Evolutionary conservation across 2,113 vertebrate genomes (phyloP).

Genomic region (Dendrocopos noguchii): DNA sequence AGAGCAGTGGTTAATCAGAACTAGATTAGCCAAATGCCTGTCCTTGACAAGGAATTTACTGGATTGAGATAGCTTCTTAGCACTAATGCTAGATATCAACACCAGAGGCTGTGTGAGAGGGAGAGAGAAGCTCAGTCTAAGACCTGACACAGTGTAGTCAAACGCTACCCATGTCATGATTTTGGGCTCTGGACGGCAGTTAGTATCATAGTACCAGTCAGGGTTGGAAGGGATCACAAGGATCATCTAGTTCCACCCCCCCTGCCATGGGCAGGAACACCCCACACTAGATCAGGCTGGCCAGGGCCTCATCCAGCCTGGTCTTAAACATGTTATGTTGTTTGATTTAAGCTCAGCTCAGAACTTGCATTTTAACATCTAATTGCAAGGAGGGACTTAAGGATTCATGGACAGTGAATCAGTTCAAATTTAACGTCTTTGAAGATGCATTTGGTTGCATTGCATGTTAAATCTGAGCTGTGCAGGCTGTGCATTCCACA

Average conservation of each 20-base stretch:
- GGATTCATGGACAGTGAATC: not conserved
- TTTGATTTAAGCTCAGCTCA: not conserved
- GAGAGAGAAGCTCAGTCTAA: not conserved
- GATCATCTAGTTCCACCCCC: no score
- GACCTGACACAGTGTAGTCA: not conserved
- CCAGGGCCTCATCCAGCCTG: no score
- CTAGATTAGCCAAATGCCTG: constrained; percentile 52
- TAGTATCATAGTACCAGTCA: not conserved
- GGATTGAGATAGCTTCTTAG: constrained; percentile 18
- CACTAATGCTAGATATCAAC: constrained; percentile 3
- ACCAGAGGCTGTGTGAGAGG: not conserved
- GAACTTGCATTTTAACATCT: not conserved
- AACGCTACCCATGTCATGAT: not conserved
- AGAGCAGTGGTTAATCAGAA: constrained; percentile 26
- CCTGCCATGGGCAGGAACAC: no score
- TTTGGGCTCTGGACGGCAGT: not conserved
- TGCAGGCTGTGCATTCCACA: not conserved
- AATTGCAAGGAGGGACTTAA: not conserved
- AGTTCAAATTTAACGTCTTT: not conserved
- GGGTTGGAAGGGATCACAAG: no score
- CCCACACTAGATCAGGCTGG: no score
- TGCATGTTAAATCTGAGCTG: not conserved
- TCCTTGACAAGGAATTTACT: constrained; percentile 61
- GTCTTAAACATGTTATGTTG: not conserved
- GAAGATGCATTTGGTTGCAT: constrained; percentile 15